Base-by-base conservation (phyloP, 1,140 invertebrate genomes). In the Danaus melanippus region DNA sequence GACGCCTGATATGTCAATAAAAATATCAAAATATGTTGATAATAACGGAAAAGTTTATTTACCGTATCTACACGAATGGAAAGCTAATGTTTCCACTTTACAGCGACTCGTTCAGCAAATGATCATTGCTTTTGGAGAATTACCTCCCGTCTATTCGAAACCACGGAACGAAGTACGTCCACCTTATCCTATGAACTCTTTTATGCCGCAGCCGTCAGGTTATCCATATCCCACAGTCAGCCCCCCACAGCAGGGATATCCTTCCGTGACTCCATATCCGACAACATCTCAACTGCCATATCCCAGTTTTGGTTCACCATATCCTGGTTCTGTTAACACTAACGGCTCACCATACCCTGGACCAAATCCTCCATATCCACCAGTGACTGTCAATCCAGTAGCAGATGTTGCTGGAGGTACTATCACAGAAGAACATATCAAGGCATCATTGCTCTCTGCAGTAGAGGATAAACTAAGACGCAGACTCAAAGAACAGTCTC, bases 11-110 rank as follows among this genome's bases (percentile, higher is more conserved):
- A 99, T 99, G 98, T 91, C 92, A 52, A 97, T 99, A 57, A 98
- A 98, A 89, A 92, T 94, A 12, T 98, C 97, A 11, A 92, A 93
- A 79, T 96, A 93, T 88, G 97, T 99, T 8, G 97, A 99, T 86
- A 92, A 94, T 62, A 97, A 93, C 88, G 98, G 98, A 17, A 97
- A 97, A 88, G 93, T 99, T 56, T 99, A 98, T 86, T 88, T 99
- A 59, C 98, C 98, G 8, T 99, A 98, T 89, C 89, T 99, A 48
- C 95, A 97, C 70, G 95, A 99, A 67, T 99, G 98, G 98, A 91
- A 92, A 68, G 91, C 93, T 63, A 91, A 92, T 71, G 86, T 89
- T 11, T 97, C 96, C 3, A 96, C 97, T 84, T 86, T 99, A 60
- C 76, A 94, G 7, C 92, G 92, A 32, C 87, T 98, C 9, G 95